Evolutionary conservation across 2,888 invertebrate species (phyloP).

Genomic region (Trypoxylon attenuatum): DNA sequence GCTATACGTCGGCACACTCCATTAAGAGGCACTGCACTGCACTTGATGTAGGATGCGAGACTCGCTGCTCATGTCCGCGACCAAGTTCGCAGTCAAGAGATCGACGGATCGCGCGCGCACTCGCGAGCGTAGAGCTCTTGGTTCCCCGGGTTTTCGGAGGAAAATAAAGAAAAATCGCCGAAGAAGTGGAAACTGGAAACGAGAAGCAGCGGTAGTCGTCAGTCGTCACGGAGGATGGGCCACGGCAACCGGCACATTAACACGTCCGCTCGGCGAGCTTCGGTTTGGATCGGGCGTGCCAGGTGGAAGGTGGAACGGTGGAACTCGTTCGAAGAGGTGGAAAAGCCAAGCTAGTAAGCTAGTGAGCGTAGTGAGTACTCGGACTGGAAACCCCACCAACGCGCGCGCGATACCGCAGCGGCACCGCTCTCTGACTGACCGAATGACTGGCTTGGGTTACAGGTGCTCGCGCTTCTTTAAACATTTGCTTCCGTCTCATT

Average conservation of each 20-base stretch:
- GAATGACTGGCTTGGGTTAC: constrained; percentile 6
- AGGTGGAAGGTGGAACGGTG: constrained; percentile 52
- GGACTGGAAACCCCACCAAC: constrained; percentile 30
- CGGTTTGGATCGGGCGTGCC: constrained; percentile 64
- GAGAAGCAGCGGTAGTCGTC: constrained; percentile 44
- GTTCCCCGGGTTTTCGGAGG: neutral
- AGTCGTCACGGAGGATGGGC: constrained; percentile 55
- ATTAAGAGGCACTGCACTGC: constrained; percentile 60
- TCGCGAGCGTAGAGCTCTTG: neutral
- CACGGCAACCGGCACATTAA: constrained; percentile 71
- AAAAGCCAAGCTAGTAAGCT: no score
- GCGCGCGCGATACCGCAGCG: neutral
- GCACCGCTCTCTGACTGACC: constrained; percentile 6
- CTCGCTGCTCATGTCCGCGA: constrained; percentile 50
- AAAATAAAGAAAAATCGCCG: constrained; percentile 8
- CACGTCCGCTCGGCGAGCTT: constrained; percentile 65
- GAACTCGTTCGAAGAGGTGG: constrained; percentile 48
- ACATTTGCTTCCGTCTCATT: neutral
- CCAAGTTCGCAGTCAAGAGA: constrained; percentile 1
- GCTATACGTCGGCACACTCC: constrained; percentile 53
- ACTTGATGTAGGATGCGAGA: constrained; percentile 35
- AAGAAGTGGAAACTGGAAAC: constrained; percentile 18
- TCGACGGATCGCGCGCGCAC: constrained; percentile 4
- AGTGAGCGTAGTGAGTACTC: constrained; percentile 15
- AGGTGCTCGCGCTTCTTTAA: neutral